A percentile compares a stretch with the other conserved stretches of the same genome.
phyloP scores from a whole-genome alignment of 2,888 invertebrate genomes.

The Hylaea fasciaria region DNA sequence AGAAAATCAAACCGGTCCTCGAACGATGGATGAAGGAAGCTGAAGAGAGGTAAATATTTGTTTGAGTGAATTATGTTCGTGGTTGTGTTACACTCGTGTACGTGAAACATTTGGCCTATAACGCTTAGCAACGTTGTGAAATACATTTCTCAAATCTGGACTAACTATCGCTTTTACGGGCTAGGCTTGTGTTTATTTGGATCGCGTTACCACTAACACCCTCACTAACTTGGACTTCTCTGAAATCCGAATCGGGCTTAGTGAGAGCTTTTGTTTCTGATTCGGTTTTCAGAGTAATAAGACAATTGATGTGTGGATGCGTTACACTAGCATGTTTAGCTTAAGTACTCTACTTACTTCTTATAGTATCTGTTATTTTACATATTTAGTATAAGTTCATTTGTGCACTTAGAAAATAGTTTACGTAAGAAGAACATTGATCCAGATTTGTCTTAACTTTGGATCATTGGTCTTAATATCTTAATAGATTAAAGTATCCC shows the following conservation, averaged over 20 bases:
- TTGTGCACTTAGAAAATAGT: constrained; percentile 5
- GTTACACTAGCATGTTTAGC: constrained; percentile 39
- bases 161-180: constrained; percentile 79
- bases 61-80: constrained; percentile 80
- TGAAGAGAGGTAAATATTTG: constrained; percentile 93
- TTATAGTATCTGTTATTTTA: constrained; percentile 1
- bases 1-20: constrained; percentile 99
- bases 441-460: constrained; percentile 3
- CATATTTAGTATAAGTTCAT: constrained; percentile 1
- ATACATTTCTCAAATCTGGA: constrained; percentile 85
- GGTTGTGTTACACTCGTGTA: constrained; percentile 73
- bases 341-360: constrained; percentile 14
- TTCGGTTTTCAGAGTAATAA: constrained; percentile 43
- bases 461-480: constrained; percentile 7
- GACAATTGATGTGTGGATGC: constrained; percentile 37
- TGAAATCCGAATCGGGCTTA: constrained; percentile 29
- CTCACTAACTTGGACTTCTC: constrained; percentile 28
- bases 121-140: constrained; percentile 78
- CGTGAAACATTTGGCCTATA: constrained; percentile 82
- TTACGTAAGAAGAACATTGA: neutral
- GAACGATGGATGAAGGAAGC: constrained; percentile 99
- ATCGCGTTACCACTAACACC: constrained; percentile 52
- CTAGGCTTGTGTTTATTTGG: constrained; percentile 66
- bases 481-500: neutral
- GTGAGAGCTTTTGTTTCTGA: constrained; percentile 25